Percentiles rank a stretch among this genome's conserved stretches.
phyloP scores from a whole-genome alignment of 2,113 vertebrate species.

The Rhynchomys soricoides region DNA sequence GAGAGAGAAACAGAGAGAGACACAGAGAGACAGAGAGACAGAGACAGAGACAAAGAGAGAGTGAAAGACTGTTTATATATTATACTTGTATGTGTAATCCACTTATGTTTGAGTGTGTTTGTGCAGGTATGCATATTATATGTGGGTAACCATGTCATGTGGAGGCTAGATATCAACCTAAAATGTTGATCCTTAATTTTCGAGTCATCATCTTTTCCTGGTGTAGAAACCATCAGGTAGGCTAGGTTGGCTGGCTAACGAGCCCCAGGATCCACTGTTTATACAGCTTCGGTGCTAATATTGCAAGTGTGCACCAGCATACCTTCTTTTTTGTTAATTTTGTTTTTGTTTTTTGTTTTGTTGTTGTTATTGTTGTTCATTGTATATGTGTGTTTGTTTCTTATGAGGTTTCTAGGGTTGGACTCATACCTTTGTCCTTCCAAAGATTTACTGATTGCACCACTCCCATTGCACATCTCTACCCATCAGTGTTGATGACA shows the following conservation, averaged over 20 bases:
- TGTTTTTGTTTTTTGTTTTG: too few relatives aligned
- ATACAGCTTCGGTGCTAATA: background rate
- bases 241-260: background rate
- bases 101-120: too few relatives aligned
- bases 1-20: too few relatives aligned
- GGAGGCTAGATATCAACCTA: background rate
- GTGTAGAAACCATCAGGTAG: background rate
- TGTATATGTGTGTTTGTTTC: background rate
- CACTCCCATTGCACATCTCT: background rate
- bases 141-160: background rate
- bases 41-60: too few relatives aligned
- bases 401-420: background rate
- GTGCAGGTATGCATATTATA: background rate
- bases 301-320: background rate
- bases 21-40: too few relatives aligned
- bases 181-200: background rate
- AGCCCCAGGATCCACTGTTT: too few relatives aligned
- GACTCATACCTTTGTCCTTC: background rate
- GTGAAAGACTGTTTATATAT: too few relatives aligned
- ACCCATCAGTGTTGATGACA: background rate
- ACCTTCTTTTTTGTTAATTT: too few relatives aligned
- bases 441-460: rapidly evolving
- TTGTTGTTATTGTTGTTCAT: background rate
- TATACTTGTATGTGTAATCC: too few relatives aligned
- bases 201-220: background rate